These are phyloP conservation scores for Alosa alosa DNA, from an alignment of 2,113 vertebrate species.

Conservation along the genomic window DNA sequence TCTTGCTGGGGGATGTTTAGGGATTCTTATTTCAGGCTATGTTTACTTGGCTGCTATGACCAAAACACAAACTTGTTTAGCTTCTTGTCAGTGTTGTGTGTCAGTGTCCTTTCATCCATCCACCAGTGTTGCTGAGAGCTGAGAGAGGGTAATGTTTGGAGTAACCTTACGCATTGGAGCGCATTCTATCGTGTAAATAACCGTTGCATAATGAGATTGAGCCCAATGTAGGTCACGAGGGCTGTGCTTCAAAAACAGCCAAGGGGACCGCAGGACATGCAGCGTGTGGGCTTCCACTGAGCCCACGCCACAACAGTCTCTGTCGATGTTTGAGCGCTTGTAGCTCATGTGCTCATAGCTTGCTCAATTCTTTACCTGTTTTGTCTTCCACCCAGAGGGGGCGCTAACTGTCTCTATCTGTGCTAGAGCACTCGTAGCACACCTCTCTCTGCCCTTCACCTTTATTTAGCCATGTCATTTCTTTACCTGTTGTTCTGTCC, in stretches of 20 bases:
- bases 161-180: background rate
- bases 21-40: background rate
- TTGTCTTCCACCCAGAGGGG: slow-evolving; percentile 70
- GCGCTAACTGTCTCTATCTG: slow-evolving; percentile 56
- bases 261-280: background rate
- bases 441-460: too few species aligned
- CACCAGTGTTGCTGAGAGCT: background rate
- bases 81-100: background rate
- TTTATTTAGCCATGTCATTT: background rate
- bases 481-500: slow-evolving; percentile 30
- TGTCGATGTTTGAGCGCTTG: background rate
- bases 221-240: background rate
- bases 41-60: background rate
- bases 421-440: too few species aligned
- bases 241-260: background rate
- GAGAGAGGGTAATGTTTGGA: background rate
- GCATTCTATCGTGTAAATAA: background rate
- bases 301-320: background rate
- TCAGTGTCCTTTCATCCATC: background rate
- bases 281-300: background rate
- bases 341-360: background rate
- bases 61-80: background rate
- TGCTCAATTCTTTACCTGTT: too few species aligned
- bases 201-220: background rate
- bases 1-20: background rate